Conservation (phyloP, 2,888 invertebrate species). For the Neria commutata region DNA sequence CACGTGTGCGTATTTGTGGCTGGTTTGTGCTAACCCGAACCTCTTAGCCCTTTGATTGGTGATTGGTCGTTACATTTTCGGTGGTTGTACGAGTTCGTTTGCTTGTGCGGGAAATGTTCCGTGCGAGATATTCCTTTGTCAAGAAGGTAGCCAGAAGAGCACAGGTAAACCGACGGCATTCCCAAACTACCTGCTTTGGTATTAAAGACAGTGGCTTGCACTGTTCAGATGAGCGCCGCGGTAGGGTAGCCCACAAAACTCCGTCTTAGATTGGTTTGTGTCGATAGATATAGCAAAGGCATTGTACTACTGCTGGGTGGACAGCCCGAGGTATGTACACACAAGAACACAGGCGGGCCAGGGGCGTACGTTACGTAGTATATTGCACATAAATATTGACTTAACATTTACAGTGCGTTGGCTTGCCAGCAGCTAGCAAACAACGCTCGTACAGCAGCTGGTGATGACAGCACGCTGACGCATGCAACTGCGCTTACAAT, state of each 20-base stretch:
- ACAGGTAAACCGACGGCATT: too few relatives aligned
- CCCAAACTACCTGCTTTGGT: too few relatives aligned
- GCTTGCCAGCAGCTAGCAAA: conserved; percentile 1
- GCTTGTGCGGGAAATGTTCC: neutral
- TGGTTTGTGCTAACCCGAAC: neutral
- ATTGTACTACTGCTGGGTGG: neutral
- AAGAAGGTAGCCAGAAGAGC: too few relatives aligned
- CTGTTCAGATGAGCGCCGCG: too few relatives aligned
- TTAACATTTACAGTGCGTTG: neutral
- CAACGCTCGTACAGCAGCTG: conserved; percentile 21
- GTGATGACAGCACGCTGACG: conserved; percentile 11
- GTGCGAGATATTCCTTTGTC: too few relatives aligned
- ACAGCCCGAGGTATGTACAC: neutral
- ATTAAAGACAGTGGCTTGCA: too few relatives aligned
- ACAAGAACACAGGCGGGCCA: too few relatives aligned
- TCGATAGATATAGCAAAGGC: neutral
- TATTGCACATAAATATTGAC: neutral
- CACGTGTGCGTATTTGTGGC: neutral
- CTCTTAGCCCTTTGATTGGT: conserved; percentile 11
- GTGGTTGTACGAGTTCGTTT: conserved; percentile 15
- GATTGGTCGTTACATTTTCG: conserved; percentile 16
- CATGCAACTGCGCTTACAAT: too few relatives aligned
- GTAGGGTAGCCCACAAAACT: too few relatives aligned
- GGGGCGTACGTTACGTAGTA: too few relatives aligned
- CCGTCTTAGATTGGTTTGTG: conserved; percentile 1